Evolutionary conservation across 2,113 vertebrate genomes (phyloP), one percentile per base, ranked within the genome.

Genomic region (Pristiophorus japonicus): DNA sequence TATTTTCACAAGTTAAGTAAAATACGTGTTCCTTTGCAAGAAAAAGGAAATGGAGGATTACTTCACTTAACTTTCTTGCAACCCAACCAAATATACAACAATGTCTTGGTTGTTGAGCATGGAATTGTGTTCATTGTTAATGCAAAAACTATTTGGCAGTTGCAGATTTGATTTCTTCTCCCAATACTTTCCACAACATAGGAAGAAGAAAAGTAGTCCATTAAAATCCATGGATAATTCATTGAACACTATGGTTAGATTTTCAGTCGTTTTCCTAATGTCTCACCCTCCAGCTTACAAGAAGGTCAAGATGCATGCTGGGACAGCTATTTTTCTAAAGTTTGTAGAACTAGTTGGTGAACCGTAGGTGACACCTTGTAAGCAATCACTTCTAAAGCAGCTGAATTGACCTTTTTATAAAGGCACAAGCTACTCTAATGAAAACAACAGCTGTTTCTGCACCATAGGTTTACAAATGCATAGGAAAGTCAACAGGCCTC

Each of bases 221-320:
- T 8, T 8, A 12, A 63, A 95, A 96, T 75, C 78, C 95, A 75
- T 96, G 97, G 90, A 51, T 96, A 96, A 96, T 96, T 96, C 95
- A 96, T 96, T 96, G 94, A 45, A 87, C 96, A 34, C 73, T 95
- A 85, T 38, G 63, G 75, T 24, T 11, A 95, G 88, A 24, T 73
- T 2, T 88, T 47, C 12, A 70, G 42, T 6, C 42, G 6, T 65
- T 96, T 94, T 85, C 1, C 75, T 94, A 95, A 55, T 95, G 92
- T 51, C 70, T 95, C 96, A 62, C 95, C 91, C 14, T 81, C 95
- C 0, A 18, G 96, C 95, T 84, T 3, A 18, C 62, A 96, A 47
- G 62, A 96, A 47, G 62, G n/a, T 95, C 95, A 96, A 45, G 67
- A 55, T 85, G 47, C 81, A 18, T 51, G 75, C 38, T 88, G 95